Evolutionary conservation across 2,797 vertebrate genomes (phyloP).

Genomic region (Galago senegalensis): DNA sequence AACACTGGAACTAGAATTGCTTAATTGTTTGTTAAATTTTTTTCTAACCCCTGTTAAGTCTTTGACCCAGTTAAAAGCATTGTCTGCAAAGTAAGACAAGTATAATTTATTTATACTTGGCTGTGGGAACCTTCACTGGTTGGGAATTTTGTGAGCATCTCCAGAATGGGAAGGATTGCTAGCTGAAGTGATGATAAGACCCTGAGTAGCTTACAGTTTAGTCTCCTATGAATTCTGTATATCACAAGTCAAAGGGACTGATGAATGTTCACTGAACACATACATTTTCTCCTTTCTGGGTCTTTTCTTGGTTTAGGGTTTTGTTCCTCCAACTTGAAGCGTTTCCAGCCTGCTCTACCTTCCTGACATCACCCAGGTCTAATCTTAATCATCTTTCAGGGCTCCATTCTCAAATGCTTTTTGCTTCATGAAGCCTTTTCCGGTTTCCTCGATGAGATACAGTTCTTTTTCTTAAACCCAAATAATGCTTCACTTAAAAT

Average conservation of each 20-base stretch:
- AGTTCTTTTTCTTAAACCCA: neutral
- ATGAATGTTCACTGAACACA: neutral
- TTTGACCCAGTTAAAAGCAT: neutral
- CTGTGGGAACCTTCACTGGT: neutral
- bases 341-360: neutral
- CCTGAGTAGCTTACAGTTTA: neutral
- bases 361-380: neutral
- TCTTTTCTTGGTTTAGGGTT: neutral
- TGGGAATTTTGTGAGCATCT: neutral
- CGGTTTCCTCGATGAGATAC: neutral
- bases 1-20: neutral
- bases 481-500: neutral
- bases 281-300: neutral
- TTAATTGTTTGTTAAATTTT: neutral
- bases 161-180: neutral
- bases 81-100: neutral
- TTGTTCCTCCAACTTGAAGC: neutral
- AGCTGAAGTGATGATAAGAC: neutral
- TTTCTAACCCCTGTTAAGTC: neutral
- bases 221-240: neutral
- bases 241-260: neutral
- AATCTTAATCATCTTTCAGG: neutral
- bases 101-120: conserved; percentile 9
- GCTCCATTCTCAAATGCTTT: neutral
- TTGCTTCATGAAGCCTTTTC: neutral